Base-by-base conservation (phyloP, 2,797 vertebrate genomes). In the Pterois miles region DNA sequence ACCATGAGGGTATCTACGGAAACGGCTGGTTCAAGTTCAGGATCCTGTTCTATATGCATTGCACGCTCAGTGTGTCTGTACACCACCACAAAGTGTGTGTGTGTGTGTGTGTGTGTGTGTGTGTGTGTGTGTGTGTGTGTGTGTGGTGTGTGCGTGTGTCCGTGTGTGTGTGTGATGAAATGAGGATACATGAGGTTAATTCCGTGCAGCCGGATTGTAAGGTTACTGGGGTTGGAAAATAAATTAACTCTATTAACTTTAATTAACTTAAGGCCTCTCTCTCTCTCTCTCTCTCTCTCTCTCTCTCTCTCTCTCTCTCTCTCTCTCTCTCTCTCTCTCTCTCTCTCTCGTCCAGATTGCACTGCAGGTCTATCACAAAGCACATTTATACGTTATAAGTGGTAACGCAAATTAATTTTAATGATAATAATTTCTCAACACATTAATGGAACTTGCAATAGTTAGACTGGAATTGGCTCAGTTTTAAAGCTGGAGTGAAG, bases 231-330 rank as follows among this genome's bases (percentile, higher is more conserved):
- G 87, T 88, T 76, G 64, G 50, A 69, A 82, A 82, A 84, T 76
- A 54, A 90, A 88, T 86, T 65, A 87, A 82, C 63, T 27, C 57
- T n/a, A 85, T 87, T 86, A 81, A 74, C 81, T 82, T 78, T 65
- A 80, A 85, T 85, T 83, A 82, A 86, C 76, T 84, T 74, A 57
- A 74, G 31, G 64, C 58, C 70, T 68, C 62, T 64, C 22, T 63
- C 31, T 29, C 4, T 7, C 9, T 14, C 31, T 31, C 8, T 31
- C 31, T 6, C 18, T 57, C 18, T n/a, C 27, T 31, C 2, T 54
- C 5, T 54, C 52, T 2, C 11, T 14, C 52, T 48, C 52, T 16
- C 8, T 18, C 18, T 2, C 20, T 2, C 14, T 43, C 40, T 14
- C 40, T 43, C 13, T 43, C 40, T 16, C 14, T 22, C 50, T 43